Evolutionary conservation across 2,888 invertebrate genomes (phyloP).

Genomic region (Drosophila meridiana): DNA sequence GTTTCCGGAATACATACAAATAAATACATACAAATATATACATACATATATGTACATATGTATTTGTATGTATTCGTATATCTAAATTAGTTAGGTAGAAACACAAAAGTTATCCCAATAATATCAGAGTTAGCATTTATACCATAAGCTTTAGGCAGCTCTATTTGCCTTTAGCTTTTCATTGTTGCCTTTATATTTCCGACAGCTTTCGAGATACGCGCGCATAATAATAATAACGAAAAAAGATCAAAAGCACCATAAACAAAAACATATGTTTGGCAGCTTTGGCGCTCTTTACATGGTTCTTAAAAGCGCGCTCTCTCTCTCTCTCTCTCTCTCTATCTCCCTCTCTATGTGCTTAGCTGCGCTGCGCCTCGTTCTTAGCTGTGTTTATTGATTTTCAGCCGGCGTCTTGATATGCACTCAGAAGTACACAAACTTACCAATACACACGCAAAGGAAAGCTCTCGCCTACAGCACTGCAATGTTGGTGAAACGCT

Average conservation of each 20-base stretch:
- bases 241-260: slow-evolving; percentile 44
- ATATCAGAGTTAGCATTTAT: not conserved
- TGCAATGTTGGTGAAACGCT: slow-evolving; percentile 28
- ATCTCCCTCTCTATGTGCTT: not conserved
- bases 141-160: not conserved
- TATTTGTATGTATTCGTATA: not conserved
- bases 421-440: slow-evolving; percentile 14
- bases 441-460: slow-evolving; percentile 29
- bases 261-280: not conserved
- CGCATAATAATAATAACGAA: slow-evolving; percentile 6
- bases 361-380: slow-evolving; percentile 12
- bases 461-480: slow-evolving; percentile 48
- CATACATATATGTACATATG: not conserved
- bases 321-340: not conserved
- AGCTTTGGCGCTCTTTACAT: slow-evolving; percentile 26
- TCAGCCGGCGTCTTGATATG: slow-evolving; percentile 26
- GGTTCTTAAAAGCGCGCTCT: not conserved
- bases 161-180: slow-evolving; percentile 25
- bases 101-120: not conserved
- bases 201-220: slow-evolving; percentile 22
- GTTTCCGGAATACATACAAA: slow-evolving; percentile 12
- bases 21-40: not conserved
- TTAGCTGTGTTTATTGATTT: slow-evolving; percentile 61
- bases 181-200: slow-evolving; percentile 23
- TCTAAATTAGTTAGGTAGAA: not conserved